phyloP scores from a whole-genome alignment of 2,113 vertebrate genomes.

The Bufo bufo region DNA sequence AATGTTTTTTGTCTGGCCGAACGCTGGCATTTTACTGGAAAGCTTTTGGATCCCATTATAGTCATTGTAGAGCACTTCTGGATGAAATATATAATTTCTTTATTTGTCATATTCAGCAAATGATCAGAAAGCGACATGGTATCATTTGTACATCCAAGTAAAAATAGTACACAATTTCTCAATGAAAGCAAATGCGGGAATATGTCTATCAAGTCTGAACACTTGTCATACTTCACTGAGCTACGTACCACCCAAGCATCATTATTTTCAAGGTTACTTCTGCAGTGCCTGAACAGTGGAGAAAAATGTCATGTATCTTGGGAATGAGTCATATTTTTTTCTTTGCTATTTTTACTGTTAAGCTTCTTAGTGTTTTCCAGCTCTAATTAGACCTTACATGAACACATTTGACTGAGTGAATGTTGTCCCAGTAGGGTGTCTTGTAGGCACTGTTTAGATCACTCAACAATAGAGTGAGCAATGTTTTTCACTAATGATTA shows the following conservation, averaged over 20 bases:
- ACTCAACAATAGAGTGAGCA: too few relatives aligned
- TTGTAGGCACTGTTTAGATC: neutral
- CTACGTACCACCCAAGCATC: slow-evolving; percentile 9
- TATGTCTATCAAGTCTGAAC: slow-evolving; percentile 18
- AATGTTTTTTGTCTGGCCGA: too few relatives aligned
- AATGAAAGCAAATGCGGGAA: neutral
- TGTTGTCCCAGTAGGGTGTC: slow-evolving; percentile 5
- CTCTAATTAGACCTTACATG: slow-evolving; percentile 20
- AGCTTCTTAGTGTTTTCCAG: slow-evolving; percentile 17
- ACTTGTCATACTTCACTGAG: slow-evolving; percentile 25
- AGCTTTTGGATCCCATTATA: too few relatives aligned
- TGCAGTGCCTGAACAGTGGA: neutral
- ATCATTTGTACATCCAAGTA: neutral
- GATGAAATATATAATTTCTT: neutral
- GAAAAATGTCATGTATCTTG: slow-evolving; percentile 38
- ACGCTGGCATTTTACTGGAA: too few relatives aligned
- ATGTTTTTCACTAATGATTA: too few relatives aligned
- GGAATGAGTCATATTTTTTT: slow-evolving; percentile 5
- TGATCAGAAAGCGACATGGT: neutral
- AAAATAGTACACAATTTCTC: neutral
- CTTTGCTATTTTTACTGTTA: slow-evolving; percentile 19
- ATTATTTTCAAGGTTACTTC: slow-evolving; percentile 52
- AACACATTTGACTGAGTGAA: slow-evolving; percentile 1
- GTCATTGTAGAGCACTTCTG: neutral
- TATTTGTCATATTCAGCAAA: neutral